phyloP scores from a whole-genome alignment of 2,888 invertebrate genomes.

The Epistrophe grossulariae region DNA sequence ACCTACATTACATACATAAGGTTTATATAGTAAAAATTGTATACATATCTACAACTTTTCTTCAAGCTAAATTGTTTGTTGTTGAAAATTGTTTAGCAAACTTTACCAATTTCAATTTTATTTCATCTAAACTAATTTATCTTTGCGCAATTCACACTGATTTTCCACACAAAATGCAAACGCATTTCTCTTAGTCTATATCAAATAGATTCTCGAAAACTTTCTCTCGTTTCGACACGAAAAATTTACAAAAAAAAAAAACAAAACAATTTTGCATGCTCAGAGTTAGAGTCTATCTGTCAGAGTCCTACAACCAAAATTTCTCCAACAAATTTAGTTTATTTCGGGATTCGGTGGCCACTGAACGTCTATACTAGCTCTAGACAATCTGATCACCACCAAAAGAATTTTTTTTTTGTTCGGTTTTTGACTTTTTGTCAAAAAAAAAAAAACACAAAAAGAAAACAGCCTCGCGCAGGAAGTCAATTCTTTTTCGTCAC shows the following conservation, averaged over 20 bases:
- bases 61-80: neutral
- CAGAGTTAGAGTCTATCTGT: constrained; percentile 34
- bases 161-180: constrained; percentile 29
- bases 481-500: constrained; percentile 26
- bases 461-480: constrained; percentile 15
- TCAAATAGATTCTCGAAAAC: constrained; percentile 47
- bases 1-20: no score
- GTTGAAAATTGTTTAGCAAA: constrained; percentile 6
- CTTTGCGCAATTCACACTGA: constrained; percentile 48
- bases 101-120: neutral
- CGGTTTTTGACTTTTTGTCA: constrained; percentile 18
- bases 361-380: constrained; percentile 64
- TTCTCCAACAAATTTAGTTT: constrained; percentile 68
- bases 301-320: constrained; percentile 45
- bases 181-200: constrained; percentile 53
- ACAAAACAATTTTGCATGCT: constrained; percentile 42
- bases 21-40: no score
- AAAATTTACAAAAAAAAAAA: no score
- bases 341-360: constrained; percentile 73
- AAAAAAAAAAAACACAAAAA: constrained; percentile 6
- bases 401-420: constrained; percentile 31
- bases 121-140: neutral
- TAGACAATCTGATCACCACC: constrained; percentile 34
- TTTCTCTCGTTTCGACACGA: constrained; percentile 14
- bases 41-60: no score